Conservation (phyloP, 2,888 invertebrate genomes). For the Pseudococcus jackbeardsleyi region DNA sequence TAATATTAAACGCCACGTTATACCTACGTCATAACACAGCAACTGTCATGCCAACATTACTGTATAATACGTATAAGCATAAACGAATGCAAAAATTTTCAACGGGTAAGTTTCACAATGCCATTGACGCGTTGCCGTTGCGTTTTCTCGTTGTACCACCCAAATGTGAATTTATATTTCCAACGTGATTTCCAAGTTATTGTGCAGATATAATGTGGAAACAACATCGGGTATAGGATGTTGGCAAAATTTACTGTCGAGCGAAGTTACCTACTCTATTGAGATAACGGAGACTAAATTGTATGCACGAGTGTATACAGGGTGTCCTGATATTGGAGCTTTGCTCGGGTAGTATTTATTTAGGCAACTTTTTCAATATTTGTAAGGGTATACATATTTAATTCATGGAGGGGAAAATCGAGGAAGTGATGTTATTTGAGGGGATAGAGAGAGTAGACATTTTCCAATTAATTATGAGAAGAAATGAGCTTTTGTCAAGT, state of each 20-base stretch:
- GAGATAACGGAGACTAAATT: too few relatives aligned
- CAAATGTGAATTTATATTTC: constrained; percentile 15
- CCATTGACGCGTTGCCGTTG: not conserved
- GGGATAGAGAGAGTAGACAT: too few relatives aligned
- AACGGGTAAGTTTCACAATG: not conserved
- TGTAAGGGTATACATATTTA: too few relatives aligned
- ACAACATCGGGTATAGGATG: not conserved
- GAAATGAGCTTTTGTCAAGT: too few relatives aligned
- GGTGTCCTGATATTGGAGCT: too few relatives aligned
- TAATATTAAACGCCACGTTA: constrained; percentile 33
- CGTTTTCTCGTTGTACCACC: not conserved
- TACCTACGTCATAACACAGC: not conserved
- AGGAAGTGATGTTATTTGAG: too few relatives aligned
- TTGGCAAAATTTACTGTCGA: not conserved
- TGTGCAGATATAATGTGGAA: not conserved
- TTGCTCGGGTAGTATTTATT: too few relatives aligned
- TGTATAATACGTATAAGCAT: not conserved
- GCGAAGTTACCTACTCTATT: not conserved
- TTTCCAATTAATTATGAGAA: too few relatives aligned
- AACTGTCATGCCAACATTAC: constrained; percentile 28
- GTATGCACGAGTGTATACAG: too few relatives aligned
- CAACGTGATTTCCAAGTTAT: not conserved
- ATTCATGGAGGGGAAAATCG: too few relatives aligned
- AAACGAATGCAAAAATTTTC: constrained; percentile 1
- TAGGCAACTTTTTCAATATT: too few relatives aligned